phyloP scores from a whole-genome alignment of 2,797 vertebrate genomes.

The Channa striata region DNA sequence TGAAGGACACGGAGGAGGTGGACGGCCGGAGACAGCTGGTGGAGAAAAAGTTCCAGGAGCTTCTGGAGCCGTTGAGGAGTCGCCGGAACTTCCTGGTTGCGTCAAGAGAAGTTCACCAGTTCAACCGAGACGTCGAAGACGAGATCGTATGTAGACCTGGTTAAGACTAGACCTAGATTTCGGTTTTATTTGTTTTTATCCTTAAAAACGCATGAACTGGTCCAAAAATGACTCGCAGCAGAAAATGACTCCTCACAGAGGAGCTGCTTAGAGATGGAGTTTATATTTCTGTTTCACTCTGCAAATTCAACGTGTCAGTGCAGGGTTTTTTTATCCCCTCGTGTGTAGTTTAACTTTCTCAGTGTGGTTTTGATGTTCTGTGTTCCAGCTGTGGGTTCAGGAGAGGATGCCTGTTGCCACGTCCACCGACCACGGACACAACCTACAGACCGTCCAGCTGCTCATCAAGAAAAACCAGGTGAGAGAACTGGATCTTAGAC shows the following conservation, averaged over 20 bases:
- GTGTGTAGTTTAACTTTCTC: too few species aligned
- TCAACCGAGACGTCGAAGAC: constrained; percentile 93
- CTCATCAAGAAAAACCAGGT: constrained; percentile 99
- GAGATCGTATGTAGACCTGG: constrained; percentile 89
- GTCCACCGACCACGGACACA: constrained; percentile 96
- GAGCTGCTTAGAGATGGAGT: too few species aligned
- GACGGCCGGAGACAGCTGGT: constrained; percentile 88
- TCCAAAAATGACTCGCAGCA: too few species aligned
- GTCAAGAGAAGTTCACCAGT: constrained; percentile 94
- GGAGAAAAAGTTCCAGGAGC: constrained; percentile 89
- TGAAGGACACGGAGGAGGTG: constrained; percentile 90
- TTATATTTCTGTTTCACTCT: too few species aligned
- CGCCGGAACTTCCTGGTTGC: constrained; percentile 86
- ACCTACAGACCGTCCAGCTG: constrained; percentile 97
- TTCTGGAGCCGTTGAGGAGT: constrained; percentile 89
- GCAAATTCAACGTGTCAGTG: too few species aligned
- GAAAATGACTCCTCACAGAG: too few species aligned
- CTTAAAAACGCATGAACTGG: too few species aligned
- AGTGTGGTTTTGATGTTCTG: too few species aligned
- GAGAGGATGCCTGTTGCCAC: constrained; percentile 96
- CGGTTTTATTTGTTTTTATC: too few species aligned
- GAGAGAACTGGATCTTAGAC: too few species aligned
- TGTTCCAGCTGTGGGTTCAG: constrained; percentile 93
- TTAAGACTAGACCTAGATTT: not conserved
- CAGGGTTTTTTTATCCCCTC: too few species aligned